These are phyloP conservation scores for Pollimyrus isidori DNA, from an alignment of 2,113 vertebrate genomes.

Conservation along the genomic window DNA sequence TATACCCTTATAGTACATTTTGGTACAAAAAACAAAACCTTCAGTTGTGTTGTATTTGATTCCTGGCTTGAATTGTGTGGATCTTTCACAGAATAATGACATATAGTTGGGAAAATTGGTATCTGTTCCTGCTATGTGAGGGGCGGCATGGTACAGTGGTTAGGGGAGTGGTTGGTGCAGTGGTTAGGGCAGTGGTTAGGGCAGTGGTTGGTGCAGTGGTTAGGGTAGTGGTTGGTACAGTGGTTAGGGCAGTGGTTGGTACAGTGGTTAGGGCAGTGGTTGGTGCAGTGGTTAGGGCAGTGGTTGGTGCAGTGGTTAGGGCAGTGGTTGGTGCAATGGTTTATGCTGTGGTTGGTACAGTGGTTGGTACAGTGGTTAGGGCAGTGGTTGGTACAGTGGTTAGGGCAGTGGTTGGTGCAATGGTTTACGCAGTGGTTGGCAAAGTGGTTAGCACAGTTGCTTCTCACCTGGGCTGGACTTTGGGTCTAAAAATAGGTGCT, in stretches of 20 bases:
- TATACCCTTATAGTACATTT: not conserved
- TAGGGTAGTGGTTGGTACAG: too few relatives aligned
- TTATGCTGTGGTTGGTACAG: not conserved
- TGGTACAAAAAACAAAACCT: not conserved
- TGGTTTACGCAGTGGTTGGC: too few relatives aligned
- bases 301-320: too few relatives aligned
- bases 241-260: too few relatives aligned
- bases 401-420: not conserved
- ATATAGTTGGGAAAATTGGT: not conserved
- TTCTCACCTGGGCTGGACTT: too few relatives aligned
- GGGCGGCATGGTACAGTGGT: not conserved
- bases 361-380: not conserved
- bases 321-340: too few relatives aligned
- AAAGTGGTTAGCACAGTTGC: too few relatives aligned
- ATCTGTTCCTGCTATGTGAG: not conserved
- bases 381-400: not conserved
- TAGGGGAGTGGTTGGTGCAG: not conserved
- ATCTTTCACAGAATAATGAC: not conserved
- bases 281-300: too few relatives aligned
- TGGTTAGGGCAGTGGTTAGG: too few relatives aligned
- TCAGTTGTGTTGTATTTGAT: not conserved
- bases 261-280: too few relatives aligned
- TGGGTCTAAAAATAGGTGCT: too few relatives aligned
- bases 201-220: too few relatives aligned
- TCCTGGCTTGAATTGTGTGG: not conserved